Base-by-base conservation (phyloP, 2,888 invertebrate genomes). In the Eudemis profundana region DNA sequence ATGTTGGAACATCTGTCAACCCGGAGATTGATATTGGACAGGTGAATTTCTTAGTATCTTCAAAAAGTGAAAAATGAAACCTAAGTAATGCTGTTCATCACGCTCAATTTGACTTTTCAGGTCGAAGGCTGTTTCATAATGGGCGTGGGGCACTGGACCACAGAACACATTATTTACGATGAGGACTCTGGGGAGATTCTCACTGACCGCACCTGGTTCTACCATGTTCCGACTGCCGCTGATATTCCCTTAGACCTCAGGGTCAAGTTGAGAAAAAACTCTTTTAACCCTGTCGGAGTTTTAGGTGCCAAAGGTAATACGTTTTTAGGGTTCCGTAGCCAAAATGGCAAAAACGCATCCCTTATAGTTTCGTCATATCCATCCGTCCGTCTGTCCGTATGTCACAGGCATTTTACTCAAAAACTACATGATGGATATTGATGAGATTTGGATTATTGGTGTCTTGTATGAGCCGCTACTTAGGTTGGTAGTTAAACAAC, bases 41-140 rank as follows among this genome's bases (percentile, higher is more conserved):
- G 81, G 78, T 80, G 70, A 10, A 44, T 46, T 23, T n/a, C n/a
- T n/a, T n/a, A n/a, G n/a, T n/a, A n/a, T n/a, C n/a, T n/a, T n/a
- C n/a, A n/a, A n/a, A n/a, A n/a, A n/a, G n/a, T n/a, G n/a, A n/a
- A n/a, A n/a, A n/a, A n/a, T n/a, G n/a, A n/a, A n/a, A n/a, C n/a
- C n/a, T n/a, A n/a, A n/a, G n/a, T n/a, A n/a, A n/a, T n/a, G n/a
- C n/a, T n/a, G n/a, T n/a, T n/a, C n/a, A n/a, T n/a, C n/a, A n/a
- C n/a, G n/a, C n/a, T n/a, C 1, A 36, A n/a, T 4, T 8, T 8
- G 4, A 3, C 1, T 14, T 15, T 51, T 46, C 51, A 89, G 88
- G 89, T 94, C 0, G 95, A 95, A 84, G 96, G 96, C 4, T 94
- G 95, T 1, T 96, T 95, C 73, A 83, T 94, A 1, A 94, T 95